A percentile compares a stretch with the other conserved stretches of the same genome.
Evolutionary conservation across 2,888 invertebrate species (phyloP).

Genomic region (Mamestra brassicae): DNA sequence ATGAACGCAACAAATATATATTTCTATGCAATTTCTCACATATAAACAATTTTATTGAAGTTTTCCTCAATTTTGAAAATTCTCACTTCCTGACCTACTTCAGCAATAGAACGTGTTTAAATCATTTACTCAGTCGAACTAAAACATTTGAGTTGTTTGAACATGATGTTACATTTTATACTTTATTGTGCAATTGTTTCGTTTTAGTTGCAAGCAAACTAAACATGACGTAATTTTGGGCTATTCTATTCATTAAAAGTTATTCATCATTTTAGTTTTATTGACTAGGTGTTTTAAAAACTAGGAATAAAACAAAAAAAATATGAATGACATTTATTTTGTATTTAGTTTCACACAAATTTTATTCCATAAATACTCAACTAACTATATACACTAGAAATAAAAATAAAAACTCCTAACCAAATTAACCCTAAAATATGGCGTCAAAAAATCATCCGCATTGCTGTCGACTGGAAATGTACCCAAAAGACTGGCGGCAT

Average conservation of each 20-base stretch:
- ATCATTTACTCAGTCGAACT: not conserved
- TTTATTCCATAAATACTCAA: too few species aligned
- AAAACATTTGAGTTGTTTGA: not conserved
- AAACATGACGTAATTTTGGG: not conserved
- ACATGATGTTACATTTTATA: not conserved
- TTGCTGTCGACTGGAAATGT: too few species aligned
- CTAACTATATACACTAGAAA: too few species aligned
- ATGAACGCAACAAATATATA: not conserved
- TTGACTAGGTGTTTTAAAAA: not conserved
- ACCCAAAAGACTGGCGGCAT: too few species aligned
- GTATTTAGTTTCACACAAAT: too few species aligned
- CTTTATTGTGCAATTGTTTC: slow-evolving; percentile 1
- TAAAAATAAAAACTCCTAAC: too few species aligned
- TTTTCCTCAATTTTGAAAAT: not conserved
- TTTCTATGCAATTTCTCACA: not conserved
- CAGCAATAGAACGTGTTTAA: not conserved
- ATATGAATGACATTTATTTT: not conserved
- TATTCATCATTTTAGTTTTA: not conserved
- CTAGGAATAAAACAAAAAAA: not conserved
- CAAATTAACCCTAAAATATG: too few species aligned
- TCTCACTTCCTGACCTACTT: too few species aligned
- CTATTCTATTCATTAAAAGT: not conserved
- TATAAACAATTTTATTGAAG: too few species aligned
- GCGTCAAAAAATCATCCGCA: too few species aligned
- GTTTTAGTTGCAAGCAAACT: not conserved